These are phyloP conservation scores for Chionoecetes opilio DNA, from an alignment of 1,140 invertebrate genomes.

Conservation along the genomic window DNA sequence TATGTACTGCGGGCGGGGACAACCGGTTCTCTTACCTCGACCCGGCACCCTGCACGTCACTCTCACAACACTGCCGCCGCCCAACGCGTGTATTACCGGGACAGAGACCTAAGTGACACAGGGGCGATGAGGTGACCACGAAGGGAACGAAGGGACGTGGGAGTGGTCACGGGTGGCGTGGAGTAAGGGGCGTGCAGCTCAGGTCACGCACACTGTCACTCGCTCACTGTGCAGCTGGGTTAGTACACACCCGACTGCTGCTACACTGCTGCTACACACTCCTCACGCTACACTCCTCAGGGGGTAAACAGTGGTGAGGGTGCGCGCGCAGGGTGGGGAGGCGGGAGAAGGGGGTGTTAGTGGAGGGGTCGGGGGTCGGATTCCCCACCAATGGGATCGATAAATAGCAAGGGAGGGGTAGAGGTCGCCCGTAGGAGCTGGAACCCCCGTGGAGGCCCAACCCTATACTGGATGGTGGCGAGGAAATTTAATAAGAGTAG, in stretches of 20 bases:
- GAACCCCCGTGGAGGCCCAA: background rate
- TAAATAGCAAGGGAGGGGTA: slow-evolving; percentile 27
- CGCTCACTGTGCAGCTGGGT: background rate
- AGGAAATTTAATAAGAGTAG: background rate
- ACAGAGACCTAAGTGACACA: background rate
- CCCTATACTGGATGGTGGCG: background rate
- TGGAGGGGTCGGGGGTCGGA: background rate
- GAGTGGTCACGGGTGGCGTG: background rate
- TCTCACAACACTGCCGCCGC: background rate
- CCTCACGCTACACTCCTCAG: slow-evolving; percentile 24
- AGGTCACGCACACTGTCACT: background rate
- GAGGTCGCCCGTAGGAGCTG: background rate
- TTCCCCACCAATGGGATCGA: slow-evolving; percentile 14
- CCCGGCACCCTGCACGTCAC: background rate
- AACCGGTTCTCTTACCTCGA: background rate
- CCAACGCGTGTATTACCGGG: background rate
- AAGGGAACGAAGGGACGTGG: background rate
- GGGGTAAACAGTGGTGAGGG: background rate
- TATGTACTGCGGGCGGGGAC: background rate
- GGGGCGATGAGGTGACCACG: background rate
- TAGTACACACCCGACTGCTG: background rate
- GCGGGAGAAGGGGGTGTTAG: background rate
- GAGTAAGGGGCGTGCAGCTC: background rate
- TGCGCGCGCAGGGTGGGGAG: background rate
- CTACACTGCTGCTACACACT: slow-evolving; percentile 13